Evolutionary conservation across 1,140 invertebrate genomes (phyloP), one percentile per base, ranked within the genome.

Genomic region (Lepidurus arcticus): DNA sequence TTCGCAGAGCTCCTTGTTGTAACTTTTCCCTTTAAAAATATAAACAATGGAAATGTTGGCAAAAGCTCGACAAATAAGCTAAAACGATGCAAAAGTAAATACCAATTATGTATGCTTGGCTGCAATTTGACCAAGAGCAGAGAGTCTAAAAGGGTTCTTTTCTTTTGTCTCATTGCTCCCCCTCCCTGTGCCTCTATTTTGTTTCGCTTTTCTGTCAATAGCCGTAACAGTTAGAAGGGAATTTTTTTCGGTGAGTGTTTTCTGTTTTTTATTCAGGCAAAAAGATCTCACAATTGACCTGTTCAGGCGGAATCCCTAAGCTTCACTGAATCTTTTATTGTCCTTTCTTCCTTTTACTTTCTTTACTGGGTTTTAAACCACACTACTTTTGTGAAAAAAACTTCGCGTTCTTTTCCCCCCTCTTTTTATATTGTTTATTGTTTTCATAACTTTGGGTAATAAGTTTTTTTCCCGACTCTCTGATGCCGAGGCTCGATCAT

Each of bases 291-390:
- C 53, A 65, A 65, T 65, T 65, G 53, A 65, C 53, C 53, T 65
- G 53, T 65, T 65, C 53, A 65, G 53, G 53, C 53, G 53, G 53
- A 65, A 65, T 65, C 53, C 53, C 53, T 65, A 65, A 65, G 53
- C 53, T 65, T 65, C 53, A 65, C 53, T 65, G 53, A 65, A 65
- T 65, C 53, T 65, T 65, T 65, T 65, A 65, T 65, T 65, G 53
- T 65, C 53, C 53, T 65, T 65, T 65, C 53, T 65, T 65, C n/a
- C 53, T 65, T 65, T 21, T 65, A 65, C 53, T 65, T 65, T 65
- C 53, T 34, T 34, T 34, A 34, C 34, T 34, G 34, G 34, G 34
- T 34, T 34, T 34, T 34, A 34, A 34, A 34, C 34, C 34, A 34
- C 21, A n/a, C n/a, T 65, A 21, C 13, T 65, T 65, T 65, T 65